A percentile compares a stretch with the other conserved stretches of the same genome.
These are phyloP conservation scores for Trachelus stipa DNA, from an alignment of 2,888 invertebrate genomes.

Conservation along the genomic window DNA sequence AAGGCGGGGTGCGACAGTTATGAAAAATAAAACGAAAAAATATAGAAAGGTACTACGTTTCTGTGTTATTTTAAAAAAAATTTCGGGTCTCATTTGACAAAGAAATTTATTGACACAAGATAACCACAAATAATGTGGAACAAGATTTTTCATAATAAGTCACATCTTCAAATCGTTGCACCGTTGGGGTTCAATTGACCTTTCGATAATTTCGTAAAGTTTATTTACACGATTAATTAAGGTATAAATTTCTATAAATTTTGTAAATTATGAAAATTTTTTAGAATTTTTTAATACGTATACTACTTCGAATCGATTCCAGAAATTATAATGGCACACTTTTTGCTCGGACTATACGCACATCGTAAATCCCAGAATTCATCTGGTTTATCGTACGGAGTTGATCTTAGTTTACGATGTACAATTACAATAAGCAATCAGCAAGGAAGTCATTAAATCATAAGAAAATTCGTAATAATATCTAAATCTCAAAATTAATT, in stretches of 20 bases:
- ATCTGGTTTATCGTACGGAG: background rate
- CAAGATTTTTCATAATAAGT: background rate
- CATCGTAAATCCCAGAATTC: background rate
- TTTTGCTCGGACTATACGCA: background rate
- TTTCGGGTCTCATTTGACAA: background rate
- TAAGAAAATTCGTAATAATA: background rate
- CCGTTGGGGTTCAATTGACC: background rate
- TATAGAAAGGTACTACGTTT: background rate
- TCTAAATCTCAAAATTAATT: background rate
- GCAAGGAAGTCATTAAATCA: background rate
- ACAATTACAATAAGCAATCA: background rate
- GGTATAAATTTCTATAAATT: background rate
- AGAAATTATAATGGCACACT: background rate
- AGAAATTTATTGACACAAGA: background rate
- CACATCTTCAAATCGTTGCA: background rate
- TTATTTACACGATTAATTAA: background rate
- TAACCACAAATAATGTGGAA: background rate
- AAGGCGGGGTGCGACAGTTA: background rate
- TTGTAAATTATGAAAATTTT: background rate
- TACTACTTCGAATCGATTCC: background rate
- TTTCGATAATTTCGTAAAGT: background rate
- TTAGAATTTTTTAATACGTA: background rate
- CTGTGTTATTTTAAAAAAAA: background rate
- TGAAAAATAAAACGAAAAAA: background rate
- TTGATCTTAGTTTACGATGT: background rate